These are phyloP conservation scores for Brachionus rotundiformis DNA, from an alignment of 1,140 invertebrate species.

Conservation along the genomic window DNA sequence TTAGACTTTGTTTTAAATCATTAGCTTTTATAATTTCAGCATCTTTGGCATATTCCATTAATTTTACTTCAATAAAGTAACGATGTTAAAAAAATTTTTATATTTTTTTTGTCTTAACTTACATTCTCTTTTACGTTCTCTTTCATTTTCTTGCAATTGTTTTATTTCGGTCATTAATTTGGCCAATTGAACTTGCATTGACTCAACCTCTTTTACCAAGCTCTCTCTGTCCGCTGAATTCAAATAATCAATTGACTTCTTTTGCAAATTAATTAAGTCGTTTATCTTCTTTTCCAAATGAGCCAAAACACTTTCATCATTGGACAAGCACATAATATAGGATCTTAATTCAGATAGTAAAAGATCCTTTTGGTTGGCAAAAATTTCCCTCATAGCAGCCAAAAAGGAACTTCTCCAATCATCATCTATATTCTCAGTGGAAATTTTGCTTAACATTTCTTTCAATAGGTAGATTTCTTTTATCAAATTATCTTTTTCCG, in stretches of 20 bases:
- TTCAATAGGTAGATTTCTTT: slow-evolving; percentile 40
- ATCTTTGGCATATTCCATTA: slow-evolving; percentile 50
- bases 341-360: slow-evolving; percentile 24
- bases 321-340: neutral
- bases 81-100: neutral
- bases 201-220: neutral
- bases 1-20: slow-evolving; percentile 41
- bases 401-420: neutral
- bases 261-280: neutral
- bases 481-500: slow-evolving; percentile 5
- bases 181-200: neutral
- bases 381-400: neutral
- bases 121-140: slow-evolving; percentile 29
- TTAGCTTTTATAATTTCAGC: slow-evolving; percentile 47
- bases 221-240: slow-evolving; percentile 2
- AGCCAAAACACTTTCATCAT: neutral
- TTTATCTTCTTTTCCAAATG: slow-evolving; percentile 44
- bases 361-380: slow-evolving; percentile 2
- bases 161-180: neutral
- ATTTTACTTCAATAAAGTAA: neutral
- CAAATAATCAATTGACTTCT: slow-evolving; percentile 24
- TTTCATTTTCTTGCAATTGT: slow-evolving; percentile 1
- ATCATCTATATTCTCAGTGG: neutral
- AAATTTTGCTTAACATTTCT: neutral
- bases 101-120: neutral